Conservation (phyloP, 2,113 vertebrate species). For the Mirza zaza region DNA sequence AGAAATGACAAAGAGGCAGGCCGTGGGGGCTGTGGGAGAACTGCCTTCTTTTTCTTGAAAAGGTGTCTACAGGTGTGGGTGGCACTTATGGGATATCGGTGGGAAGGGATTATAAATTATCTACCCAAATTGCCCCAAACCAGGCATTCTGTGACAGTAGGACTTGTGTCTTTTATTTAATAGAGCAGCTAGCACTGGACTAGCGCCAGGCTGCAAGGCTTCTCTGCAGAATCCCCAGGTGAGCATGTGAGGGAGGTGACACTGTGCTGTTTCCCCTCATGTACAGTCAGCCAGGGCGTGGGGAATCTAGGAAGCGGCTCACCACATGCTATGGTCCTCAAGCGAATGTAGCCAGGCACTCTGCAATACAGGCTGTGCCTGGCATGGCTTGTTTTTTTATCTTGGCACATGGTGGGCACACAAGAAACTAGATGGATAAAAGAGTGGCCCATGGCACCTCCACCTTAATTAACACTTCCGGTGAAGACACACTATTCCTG, state of each 20-base stretch:
- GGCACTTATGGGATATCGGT: accelerated
- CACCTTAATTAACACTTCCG: too few relatives aligned
- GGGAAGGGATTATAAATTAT: background rate
- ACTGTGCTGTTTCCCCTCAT: background rate
- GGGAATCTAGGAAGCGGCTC: background rate
- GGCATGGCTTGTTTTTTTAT: background rate
- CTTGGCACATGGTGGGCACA: accelerated
- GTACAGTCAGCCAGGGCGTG: background rate
- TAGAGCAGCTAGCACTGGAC: background rate
- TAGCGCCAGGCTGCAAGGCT: background rate
- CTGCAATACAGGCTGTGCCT: background rate
- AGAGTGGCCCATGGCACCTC: background rate
- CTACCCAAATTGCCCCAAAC: too few relatives aligned
- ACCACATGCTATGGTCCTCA: background rate
- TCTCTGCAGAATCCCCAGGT: background rate
- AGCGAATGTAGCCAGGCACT: background rate
- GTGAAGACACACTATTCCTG: background rate
- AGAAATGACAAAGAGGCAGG: background rate
- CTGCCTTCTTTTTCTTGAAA: too few relatives aligned
- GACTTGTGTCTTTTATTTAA: background rate
- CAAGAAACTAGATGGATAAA: background rate
- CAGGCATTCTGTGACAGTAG: background rate
- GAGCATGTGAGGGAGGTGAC: background rate
- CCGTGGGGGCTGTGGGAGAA: background rate
- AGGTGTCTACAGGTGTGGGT: background rate